Base-by-base conservation (phyloP, 1,140 invertebrate species). In the Adelges cooleyi region DNA sequence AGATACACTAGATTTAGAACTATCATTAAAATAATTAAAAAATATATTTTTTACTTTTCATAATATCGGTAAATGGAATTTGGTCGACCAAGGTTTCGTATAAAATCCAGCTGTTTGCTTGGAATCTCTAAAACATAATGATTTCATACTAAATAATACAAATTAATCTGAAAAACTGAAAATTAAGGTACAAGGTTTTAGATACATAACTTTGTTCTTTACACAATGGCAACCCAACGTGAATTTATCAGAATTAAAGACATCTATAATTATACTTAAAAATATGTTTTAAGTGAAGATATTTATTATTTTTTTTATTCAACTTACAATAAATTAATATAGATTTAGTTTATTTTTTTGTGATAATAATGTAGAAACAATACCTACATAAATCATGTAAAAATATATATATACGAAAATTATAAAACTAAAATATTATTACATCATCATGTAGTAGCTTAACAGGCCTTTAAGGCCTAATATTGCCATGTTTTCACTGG, bases 81-180 rank as follows among this genome's bases (percentile, higher is more conserved):
- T 62, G 56, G 15, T 62, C 56, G 22, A 62, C 11, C 15, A 62
- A 1, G 4, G 42, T 62, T 29, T 62, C 56, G 33, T 62, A 62
- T 48, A 62, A 48, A 29, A 62, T 46, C 42, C 42, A 62, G 22
- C 56, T 62, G 22, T 48, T 62, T 20, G 56, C 56, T 62, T 48
- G 22, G n/a, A 20, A 46, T 48, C n/a, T 62, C 56, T 62, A 15
- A 15, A 62, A 62, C 29, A 59, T 44, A 15, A 17, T 38, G 36
- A 8, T 38, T 38, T 13, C 6, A 38, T 13, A 38, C 6, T 44
- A 42, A 17, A 44, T 10, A 59, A 59, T 38, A 38, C 13, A 38
- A 8, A 38, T 6, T 38, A 38, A 38, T 6, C 6, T 6, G 6
- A 6, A 8, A 38, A 8, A 38, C 6, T 6, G 6, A 38, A 38